Base-by-base conservation (phyloP, 2,888 invertebrate genomes). In the Andrena marginata region DNA sequence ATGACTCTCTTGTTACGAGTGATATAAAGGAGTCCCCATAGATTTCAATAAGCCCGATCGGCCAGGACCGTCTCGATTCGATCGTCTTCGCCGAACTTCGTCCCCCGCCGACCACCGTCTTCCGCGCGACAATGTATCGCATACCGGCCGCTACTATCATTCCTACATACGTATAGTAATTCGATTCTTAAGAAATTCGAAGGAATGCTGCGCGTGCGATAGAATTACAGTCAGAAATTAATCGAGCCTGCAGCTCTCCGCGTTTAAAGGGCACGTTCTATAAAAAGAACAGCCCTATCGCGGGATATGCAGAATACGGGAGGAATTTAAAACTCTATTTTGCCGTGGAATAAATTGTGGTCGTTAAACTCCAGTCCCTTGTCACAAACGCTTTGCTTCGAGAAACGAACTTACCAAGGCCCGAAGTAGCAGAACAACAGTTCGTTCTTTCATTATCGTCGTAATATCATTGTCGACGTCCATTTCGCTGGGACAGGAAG, bases 321-420 rank as follows among this genome's bases (percentile, higher is more conserved):
- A 74, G 48, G 65, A 74, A 74, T 74, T 48, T 64, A 56, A 74
- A 65, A 65, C 56, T 65, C 56, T 48, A 59, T 65, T 65, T 35
- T 48, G 64, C 56, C 35, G 4, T n/a, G 69, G 35, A 29, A 20
- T 56, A 48, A 59, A 59, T 20, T 20, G 29, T 20, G 35, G 33
- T 13, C 8, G 69, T 59, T 60, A 26, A 48, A 29, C 29, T 70
- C 59, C 26, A 48, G 20, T 48, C 26, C 3, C 42, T 5, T 13
- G 20, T 26, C 4, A 42, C 13, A 26, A 10, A 8, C 6, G 20
- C 7, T 51, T 23, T 35, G 13, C 69, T 42, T 33, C 20, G 42
- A 42, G 48, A 60, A 26, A 29, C 10, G 26, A 42, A 48, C 29
- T 10, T 26, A n/a, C 6, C 20, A 42, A 1, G 29, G 20, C 26